Evolutionary conservation across 2,113 vertebrate genomes (phyloP), one percentile per base, ranked within the genome.

Genomic region (Beaufortia kweichowensis): DNA sequence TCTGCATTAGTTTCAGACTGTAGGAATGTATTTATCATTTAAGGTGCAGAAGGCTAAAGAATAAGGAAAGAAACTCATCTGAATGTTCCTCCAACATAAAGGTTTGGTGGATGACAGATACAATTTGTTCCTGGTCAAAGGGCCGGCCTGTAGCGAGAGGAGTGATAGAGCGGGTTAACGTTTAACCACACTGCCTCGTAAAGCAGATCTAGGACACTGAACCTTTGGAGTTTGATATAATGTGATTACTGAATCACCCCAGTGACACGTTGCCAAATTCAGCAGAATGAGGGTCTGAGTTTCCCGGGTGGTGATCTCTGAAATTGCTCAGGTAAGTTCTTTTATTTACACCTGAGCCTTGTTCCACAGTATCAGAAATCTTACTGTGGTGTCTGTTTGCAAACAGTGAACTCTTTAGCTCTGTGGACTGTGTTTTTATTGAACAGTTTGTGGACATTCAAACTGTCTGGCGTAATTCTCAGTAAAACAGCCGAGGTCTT

Each of bases 221-320:
- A 98, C 96, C 96, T 98, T 98, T 98, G 97, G 96, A 98, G 96
- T 97, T 95, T 97, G 95, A 96, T 98, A 98, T 95, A 93, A 93
- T 93, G 89, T 86, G 94, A 96, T 95, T 94, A 93, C 93, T 88
- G 88, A 88, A 92, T 93, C 93, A 92, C 90, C 86, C 39, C 79
- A 90, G 91, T 85, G 91, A 93, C 93, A 93, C 91, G 93, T 89
- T 85, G 91, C 91, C 92, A 91, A 92, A 92, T 90, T 92, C 88
- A 75, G 88, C 94, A 95, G 92, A 96, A 93, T 95, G 96, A 94
- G 94, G 89, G 88, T 91, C 88, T 89, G 87, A 88, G 88, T 86
- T 90, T 91, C 89, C n/a, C 85, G 78, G 91, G 92, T 85, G 90
- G 91, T 91, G 91, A 94, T 91, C 95, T 95, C 94, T 93, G 84